Base-by-base conservation (phyloP, 2,888 invertebrate species). In the Phaonia tiefii region DNA sequence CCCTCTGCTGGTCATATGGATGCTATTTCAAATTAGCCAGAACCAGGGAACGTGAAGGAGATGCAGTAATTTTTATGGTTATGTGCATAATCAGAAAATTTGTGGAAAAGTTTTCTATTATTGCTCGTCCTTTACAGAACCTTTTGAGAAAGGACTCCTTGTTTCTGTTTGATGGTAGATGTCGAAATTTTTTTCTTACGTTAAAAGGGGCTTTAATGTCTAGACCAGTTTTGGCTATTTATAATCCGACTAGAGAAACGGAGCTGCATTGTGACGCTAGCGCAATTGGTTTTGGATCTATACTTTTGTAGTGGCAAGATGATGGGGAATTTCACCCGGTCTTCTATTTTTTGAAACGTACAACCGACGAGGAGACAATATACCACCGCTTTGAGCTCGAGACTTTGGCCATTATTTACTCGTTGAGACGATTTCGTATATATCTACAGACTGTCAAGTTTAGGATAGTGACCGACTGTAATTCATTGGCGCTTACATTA, bases 331-430 rank as follows among this genome's bases (percentile, higher is more conserved):
- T 56, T 26, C 58, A 56, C 25, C 56, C 56, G 7, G 25, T 46
- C 2, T n/a, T 44, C 2, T 56, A 70, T 58, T 58, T 44, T 80
- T 87, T 86, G 17, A 84, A 86, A 78, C 72, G 84, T 51, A 85
- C 86, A 0, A 80, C 86, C 1, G 65, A 71, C 4, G 69, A 81
- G 0, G 87, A 88, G 58, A 42, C 81, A 1, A 84, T 84, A 60
- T 86, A 85, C 69, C 86, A 87, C 46, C 86, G 86, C 72, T 87
- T 84, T 76, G 88, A 89, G 51, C 73, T 89, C 8, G 87, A 88
- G 77, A 85, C 84, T 0, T 60, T 31, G 31, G 31, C 31, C 4
- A 31, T 31, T 5, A 31, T 31, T 5, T 31, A 31, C 31, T 31
- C 31, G 31, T 8, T 31, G 8, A 31, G 31, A 8, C 3, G 86